Evolutionary conservation across 2,888 invertebrate genomes (phyloP), one percentile per base, ranked within the genome.

Genomic region (Drosophila neotestacea): DNA sequence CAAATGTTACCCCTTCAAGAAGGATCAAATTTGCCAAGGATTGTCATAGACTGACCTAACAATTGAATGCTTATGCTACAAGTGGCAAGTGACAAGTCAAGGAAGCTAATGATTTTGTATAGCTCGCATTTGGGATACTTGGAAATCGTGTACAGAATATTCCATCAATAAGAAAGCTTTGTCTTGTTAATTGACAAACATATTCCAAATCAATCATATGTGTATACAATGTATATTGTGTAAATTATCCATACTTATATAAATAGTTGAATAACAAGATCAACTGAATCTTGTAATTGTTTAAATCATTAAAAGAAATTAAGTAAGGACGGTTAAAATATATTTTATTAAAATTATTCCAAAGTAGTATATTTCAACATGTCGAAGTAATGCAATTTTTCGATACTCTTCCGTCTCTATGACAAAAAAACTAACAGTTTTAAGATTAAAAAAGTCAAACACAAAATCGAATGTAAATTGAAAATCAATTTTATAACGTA

Each of bases 1-100:
- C 73, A 78, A 81, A 61, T 85, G 79, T 81, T 79, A 66, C 56
- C n/a, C 46, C 27, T 10, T 6, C 10, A 13, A 4, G 4, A 13
- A 10, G 27, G 9, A 11, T 13, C 28, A 2, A 34, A 34, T 16
- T 47, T 38, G 47, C n/a, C 47, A 47, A 46, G 61, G 54, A 52
- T 58, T 75, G 48, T 55, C 54, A 11, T 46, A 38, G 52, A 48
- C 28, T 41, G 54, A 16, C 41, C 41, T 39, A 52, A 41, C 47
- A 55, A 73, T 59, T 63, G 59, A 77, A 75, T 67, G 39, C 42
- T 48, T 58, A 38, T 34, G 27, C 41, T n/a, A 52, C 60, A 50
- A 71, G 54, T 34, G 46, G 28, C 46, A 28, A 22, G 4, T 34
- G 11, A 1, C 11, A 42, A 42, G 41, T 41, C 54, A 52, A 41